Percentiles rank a stretch among this genome's conserved stretches.
Evolutionary conservation across 2,797 vertebrate genomes (phyloP).

Genomic region (Pteronotus mesoamericanus): DNA sequence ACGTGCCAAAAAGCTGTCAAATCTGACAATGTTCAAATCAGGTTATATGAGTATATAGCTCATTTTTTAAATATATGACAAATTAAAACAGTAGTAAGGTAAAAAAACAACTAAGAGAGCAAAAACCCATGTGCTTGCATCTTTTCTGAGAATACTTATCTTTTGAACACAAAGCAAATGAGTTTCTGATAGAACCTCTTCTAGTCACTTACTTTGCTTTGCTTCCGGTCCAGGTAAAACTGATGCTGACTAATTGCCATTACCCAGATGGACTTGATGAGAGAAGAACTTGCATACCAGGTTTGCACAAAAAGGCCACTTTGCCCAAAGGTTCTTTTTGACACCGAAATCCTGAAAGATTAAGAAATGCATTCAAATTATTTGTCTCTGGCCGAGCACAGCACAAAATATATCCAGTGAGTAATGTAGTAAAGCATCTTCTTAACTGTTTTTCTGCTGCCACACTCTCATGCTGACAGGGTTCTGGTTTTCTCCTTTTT

Average conservation of each 20-base stretch:
- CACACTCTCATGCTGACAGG: not conserved
- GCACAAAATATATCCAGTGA: not conserved
- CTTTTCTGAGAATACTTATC: constrained; percentile 40
- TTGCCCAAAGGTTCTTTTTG: constrained; percentile 94
- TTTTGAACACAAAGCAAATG: not conserved
- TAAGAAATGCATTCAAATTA: constrained; percentile 16
- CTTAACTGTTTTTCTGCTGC: not conserved
- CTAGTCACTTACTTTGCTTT: constrained; percentile 92
- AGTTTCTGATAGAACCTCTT: not conserved
- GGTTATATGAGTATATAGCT: not conserved
- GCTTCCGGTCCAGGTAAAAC: constrained; percentile 97
- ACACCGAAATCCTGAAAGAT: constrained; percentile 88
- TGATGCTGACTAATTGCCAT: constrained; percentile 99
- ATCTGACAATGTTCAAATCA: not conserved
- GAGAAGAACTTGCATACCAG: constrained; percentile 97
- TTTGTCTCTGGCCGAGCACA: not conserved
- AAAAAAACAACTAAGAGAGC: not conserved
- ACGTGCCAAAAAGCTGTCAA: not conserved
- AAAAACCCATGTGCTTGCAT: not conserved
- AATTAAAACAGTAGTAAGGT: not conserved
- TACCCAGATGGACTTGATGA: constrained; percentile 99
- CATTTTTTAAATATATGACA: not conserved
- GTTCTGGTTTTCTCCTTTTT: not conserved
- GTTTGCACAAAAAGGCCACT: constrained; percentile 93
- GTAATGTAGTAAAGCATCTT: not conserved